Evolutionary conservation across 2,888 invertebrate species (phyloP), one percentile per base, ranked within the genome.

Genomic region (Pimpla rufipes): DNA sequence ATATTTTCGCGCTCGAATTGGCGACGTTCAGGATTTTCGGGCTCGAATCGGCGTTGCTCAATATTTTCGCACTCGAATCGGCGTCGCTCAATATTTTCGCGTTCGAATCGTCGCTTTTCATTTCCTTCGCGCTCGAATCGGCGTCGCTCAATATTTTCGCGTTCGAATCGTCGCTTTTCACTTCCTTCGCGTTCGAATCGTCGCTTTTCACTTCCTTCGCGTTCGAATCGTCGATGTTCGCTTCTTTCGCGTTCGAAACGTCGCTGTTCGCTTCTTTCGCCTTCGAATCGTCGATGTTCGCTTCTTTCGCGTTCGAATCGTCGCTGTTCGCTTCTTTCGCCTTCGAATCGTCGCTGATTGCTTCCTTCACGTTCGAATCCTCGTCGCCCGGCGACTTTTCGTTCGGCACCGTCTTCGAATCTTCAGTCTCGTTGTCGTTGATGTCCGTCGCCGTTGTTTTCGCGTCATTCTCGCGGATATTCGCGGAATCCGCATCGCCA

Each of bases 381-480:
- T 45, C n/a, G 0, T 67, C 29, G n/a, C n/a, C 18, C 11, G 29
- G 5, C 29, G 29, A 29, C 5, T 29, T 29, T 29, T n/a, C n/a
- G n/a, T n/a, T n/a, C n/a, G n/a, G n/a, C 7, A 35, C 64, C 68
- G 13, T 59, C n/a, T 23, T 75, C 64, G n/a, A 47, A 47, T 47
- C 13, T 2, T 42, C 42, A 8, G 42, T 52, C 23, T 62, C 45
- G 18, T 21, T 37, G 5, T 75, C 52, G 18, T 21, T n/a, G 55
- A 50, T 42, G 23, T 47, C 42, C 10, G 50, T 62, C 6, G 74
- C 42, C 10, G 50, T 62, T 2, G 74, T 35, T 7, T 50, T 2
- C 3, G 67, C 5, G 8, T 3, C 29, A 13, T 10, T 7, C 47
- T 67, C 21, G 13, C 67, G 13, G 16, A 42, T 13, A 2, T 42